phyloP scores from a whole-genome alignment of 2,113 vertebrate genomes.

The Nothoprocta pentlandii region DNA sequence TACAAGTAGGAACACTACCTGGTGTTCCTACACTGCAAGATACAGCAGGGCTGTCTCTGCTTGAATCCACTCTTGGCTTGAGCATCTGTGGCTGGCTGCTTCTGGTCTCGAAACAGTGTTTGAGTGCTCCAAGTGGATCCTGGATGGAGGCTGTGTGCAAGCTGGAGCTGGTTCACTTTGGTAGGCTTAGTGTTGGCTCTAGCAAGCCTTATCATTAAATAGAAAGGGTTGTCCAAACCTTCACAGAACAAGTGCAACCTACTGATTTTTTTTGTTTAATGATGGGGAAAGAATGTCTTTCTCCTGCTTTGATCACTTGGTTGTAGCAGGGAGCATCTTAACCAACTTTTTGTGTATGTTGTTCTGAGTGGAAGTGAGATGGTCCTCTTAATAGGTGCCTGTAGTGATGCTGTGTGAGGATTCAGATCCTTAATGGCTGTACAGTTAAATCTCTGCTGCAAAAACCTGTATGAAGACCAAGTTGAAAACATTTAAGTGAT shows the following conservation, averaged over 20 bases:
- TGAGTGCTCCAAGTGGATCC: rapidly evolving
- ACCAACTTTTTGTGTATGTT: neutral
- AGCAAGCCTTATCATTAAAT: rapidly evolving
- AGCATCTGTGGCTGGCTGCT: neutral
- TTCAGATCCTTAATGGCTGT: neutral
- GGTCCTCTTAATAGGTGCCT: rapidly evolving
- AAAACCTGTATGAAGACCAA: neutral
- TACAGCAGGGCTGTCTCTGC: neutral
- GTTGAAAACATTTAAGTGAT: slow-evolving; percentile 1
- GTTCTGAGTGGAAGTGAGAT: neutral
- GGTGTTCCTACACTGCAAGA: neutral
- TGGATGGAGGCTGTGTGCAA: neutral
- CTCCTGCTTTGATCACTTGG: neutral
- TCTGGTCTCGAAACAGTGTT: rapidly evolving
- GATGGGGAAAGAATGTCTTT: neutral
- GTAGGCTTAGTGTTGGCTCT: neutral
- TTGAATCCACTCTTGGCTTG: neutral
- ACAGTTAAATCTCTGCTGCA: neutral
- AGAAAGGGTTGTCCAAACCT: neutral
- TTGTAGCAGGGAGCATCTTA: neutral
- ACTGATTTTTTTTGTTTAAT: neutral
- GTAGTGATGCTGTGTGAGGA: neutral
- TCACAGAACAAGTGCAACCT: neutral
- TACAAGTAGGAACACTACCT: neutral
- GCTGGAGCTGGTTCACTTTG: neutral